Conservation (phyloP, 2,113 vertebrate genomes). For the Pangasianodon hypophthalmus region DNA sequence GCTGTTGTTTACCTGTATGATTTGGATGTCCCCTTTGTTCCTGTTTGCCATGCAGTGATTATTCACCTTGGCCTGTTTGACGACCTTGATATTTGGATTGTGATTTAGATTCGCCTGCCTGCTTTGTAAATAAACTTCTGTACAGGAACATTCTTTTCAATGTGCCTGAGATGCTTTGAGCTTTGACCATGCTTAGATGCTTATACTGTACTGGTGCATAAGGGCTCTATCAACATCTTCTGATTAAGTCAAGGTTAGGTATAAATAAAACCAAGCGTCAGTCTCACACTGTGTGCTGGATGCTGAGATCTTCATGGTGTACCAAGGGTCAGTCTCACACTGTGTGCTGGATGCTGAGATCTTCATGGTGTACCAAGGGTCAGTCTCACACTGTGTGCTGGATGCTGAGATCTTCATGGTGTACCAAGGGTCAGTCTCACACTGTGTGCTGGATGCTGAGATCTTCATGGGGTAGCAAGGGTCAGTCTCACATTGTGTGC, state of each 20-base stretch:
- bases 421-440: not conserved
- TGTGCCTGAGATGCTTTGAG: not conserved
- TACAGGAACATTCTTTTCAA: not conserved
- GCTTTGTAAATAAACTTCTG: not conserved
- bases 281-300: not conserved
- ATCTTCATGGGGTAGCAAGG: not conserved
- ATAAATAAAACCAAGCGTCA: not conserved
- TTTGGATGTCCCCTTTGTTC: not conserved
- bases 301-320: not conserved
- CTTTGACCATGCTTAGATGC: not conserved
- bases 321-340: not conserved
- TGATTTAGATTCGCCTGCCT: not conserved
- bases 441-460: not conserved
- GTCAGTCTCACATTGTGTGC: not conserved
- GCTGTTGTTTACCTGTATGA: not conserved
- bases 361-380: not conserved
- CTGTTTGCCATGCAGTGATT: not conserved
- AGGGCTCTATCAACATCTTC: not conserved
- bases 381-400: not conserved
- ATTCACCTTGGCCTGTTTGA: slow-evolving; percentile 7
- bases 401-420: not conserved
- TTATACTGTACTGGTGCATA: not conserved
- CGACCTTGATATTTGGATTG: not conserved
- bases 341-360: not conserved
- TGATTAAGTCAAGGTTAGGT: not conserved